These are phyloP conservation scores for Latrodectus hesperus DNA, from an alignment of 2,888 invertebrate species.

Conservation along the genomic window DNA sequence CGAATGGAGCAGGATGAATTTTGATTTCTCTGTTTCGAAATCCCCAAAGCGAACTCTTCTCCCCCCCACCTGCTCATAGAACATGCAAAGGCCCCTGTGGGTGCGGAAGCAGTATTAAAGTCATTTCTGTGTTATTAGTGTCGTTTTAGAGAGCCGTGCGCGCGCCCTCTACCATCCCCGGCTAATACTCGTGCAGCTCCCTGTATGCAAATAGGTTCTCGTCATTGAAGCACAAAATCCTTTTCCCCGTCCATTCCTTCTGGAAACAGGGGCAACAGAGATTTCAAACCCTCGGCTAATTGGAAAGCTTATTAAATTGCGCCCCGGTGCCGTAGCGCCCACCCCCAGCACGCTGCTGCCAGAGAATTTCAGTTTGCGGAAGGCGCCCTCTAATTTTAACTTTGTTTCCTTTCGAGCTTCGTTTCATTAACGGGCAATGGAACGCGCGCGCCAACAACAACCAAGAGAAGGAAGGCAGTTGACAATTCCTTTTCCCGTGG, in stretches of 20 bases:
- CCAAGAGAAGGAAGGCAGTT: conserved; percentile 5
- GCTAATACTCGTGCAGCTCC: conserved; percentile 37
- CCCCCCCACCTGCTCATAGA: not conserved
- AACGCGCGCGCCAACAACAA: conserved; percentile 1
- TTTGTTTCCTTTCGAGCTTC: conserved; percentile 61
- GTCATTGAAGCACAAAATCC: conserved; percentile 66
- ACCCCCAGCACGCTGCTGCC: conserved; percentile 34
- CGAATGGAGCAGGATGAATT: conserved; percentile 51
- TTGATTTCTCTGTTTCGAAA: conserved; percentile 42
- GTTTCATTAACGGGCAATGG: conserved; percentile 63
- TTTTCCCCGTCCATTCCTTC: conserved; percentile 7
- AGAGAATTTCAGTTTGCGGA: conserved; percentile 1
- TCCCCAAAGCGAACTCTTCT: not conserved
- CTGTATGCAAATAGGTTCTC: conserved; percentile 54
- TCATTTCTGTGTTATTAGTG: conserved; percentile 68
- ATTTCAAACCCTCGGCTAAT: conserved; percentile 60
- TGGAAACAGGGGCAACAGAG: conserved; percentile 23
- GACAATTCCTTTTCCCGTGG: conserved; percentile 23
- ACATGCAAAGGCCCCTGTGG: conserved; percentile 36
- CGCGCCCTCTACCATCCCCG: conserved; percentile 1
- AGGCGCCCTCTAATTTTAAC: conserved; percentile 58
- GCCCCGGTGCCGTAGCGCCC: conserved; percentile 16
- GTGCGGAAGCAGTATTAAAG: conserved; percentile 63
- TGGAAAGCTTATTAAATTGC: conserved; percentile 69
- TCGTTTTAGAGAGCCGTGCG: conserved; percentile 51